phyloP scores from a whole-genome alignment of 2,113 vertebrate species.

The Zapus hudsonius region DNA sequence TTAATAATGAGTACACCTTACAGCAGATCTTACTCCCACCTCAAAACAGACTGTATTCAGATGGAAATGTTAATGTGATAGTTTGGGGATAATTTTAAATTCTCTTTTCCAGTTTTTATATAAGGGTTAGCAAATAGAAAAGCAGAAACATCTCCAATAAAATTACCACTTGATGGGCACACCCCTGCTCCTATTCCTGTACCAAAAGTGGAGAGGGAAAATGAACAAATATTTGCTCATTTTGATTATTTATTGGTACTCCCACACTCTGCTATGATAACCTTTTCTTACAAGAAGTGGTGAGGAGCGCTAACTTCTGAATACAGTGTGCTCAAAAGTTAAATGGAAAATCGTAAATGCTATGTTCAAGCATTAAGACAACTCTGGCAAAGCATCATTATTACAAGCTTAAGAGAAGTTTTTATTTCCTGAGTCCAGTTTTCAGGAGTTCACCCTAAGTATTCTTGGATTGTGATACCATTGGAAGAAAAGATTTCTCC shows the following conservation, averaged over 20 bases:
- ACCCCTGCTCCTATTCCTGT: neutral
- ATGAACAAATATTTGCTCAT: neutral
- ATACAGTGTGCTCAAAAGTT: slow-evolving; percentile 75
- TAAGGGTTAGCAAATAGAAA: slow-evolving; percentile 7
- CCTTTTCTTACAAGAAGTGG: slow-evolving; percentile 11
- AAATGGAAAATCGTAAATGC: neutral
- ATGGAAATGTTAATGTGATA: neutral
- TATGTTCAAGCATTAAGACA: slow-evolving; percentile 32
- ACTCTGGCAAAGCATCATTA: slow-evolving; percentile 54
- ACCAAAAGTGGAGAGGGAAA: neutral
- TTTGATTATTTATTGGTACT: neutral
- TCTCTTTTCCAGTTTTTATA: slow-evolving; percentile 23
- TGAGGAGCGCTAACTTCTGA: slow-evolving; percentile 61
- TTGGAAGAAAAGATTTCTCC: slow-evolving; percentile 66
- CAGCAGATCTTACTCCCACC: neutral
- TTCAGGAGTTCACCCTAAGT: slow-evolving; percentile 44
- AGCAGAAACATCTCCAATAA: slow-evolving; percentile 17
- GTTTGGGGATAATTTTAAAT: neutral
- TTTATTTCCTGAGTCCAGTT: slow-evolving; percentile 55
- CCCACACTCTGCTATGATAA: neutral
- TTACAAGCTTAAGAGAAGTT: slow-evolving; percentile 58
- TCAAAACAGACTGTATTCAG: slow-evolving; percentile 80
- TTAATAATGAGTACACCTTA: slow-evolving; percentile 56
- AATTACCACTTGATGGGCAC: neutral
- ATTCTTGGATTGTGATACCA: slow-evolving; percentile 70